These are phyloP conservation scores for Dasyprocta punctata DNA, from an alignment of 2,113 vertebrate species.

Conservation along the genomic window DNA sequence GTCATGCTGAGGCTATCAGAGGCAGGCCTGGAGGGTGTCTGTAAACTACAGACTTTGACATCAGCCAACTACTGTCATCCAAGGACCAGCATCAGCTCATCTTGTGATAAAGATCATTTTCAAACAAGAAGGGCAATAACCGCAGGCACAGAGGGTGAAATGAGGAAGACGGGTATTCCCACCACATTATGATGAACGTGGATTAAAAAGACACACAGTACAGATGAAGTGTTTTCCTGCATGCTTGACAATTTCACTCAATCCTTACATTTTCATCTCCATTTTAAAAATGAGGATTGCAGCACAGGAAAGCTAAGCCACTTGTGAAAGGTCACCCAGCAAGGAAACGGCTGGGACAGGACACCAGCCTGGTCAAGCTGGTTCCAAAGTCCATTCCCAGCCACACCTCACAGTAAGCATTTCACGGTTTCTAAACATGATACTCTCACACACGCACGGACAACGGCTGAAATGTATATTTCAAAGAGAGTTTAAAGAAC, in stretches of 20 bases:
- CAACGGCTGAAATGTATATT: not conserved
- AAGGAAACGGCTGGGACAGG: not conserved
- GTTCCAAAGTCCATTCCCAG: not conserved
- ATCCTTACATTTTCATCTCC: not conserved
- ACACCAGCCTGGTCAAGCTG: not conserved
- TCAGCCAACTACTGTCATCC: not conserved
- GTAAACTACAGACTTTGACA: not conserved
- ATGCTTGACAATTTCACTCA: not conserved
- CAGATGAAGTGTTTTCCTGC: not conserved
- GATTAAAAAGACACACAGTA: not conserved
- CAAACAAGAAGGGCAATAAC: not conserved
- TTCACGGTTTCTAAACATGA: not conserved
- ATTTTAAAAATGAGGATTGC: not conserved
- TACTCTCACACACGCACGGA: not conserved
- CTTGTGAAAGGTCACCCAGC: not conserved
- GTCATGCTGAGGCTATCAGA: not conserved
- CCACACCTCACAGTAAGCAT: not conserved
- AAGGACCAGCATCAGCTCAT: not conserved
- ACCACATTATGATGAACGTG: not conserved
- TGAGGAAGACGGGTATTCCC: not conserved
- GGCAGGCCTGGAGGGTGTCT: not conserved
- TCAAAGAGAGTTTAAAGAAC: not conserved
- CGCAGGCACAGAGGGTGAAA: not conserved
- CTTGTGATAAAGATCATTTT: not conserved
- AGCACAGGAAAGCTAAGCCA: constrained; percentile 4